Percentiles rank a stretch among this genome's conserved stretches.
phyloP scores from a whole-genome alignment of 1,140 invertebrate species.

The Musca domestica region DNA sequence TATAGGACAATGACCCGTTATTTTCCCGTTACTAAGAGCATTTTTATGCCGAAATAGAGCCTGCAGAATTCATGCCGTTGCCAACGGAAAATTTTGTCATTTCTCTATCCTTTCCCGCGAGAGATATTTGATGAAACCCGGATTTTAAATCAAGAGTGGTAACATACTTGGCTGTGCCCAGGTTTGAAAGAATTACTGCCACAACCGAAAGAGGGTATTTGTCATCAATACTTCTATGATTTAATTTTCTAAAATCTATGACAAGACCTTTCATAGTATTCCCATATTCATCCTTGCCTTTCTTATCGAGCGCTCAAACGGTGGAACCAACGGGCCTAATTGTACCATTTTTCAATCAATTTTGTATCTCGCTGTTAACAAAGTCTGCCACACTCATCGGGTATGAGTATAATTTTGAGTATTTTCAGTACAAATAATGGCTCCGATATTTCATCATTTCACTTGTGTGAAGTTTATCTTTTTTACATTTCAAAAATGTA shows the following conservation, averaged over 20 bases:
- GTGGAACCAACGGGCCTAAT: slow-evolving; percentile 24
- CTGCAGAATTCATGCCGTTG: slow-evolving; percentile 28
- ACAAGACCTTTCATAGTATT: too few species aligned
- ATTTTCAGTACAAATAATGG: too few species aligned
- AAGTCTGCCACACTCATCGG: too few species aligned
- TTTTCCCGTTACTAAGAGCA: slow-evolving; percentile 16
- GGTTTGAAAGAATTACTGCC: slow-evolving; percentile 6
- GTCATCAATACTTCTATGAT: slow-evolving; percentile 19
- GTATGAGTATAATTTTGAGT: too few species aligned
- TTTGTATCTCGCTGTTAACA: too few species aligned
- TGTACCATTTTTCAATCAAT: slow-evolving; percentile 23
- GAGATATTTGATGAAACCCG: slow-evolving; percentile 13
- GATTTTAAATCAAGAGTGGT: slow-evolving; percentile 6
- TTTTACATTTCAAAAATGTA: slow-evolving; percentile 23
- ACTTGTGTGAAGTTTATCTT: slow-evolving; percentile 13
- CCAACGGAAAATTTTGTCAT: slow-evolving; percentile 17
- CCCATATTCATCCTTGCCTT: too few species aligned
- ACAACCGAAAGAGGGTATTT: slow-evolving; percentile 22
- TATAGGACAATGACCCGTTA: too few species aligned
- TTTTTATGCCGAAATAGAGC: slow-evolving; percentile 37
- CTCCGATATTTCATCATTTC: too few species aligned
- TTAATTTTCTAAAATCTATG: slow-evolving; percentile 38
- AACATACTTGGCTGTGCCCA: slow-evolving; percentile 12
- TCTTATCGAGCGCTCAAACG: slow-evolving; percentile 16
- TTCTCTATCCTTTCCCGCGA: neutral